A percentile compares a stretch with the other conserved stretches of the same genome.
These are phyloP conservation scores for Sebastes hubbsi DNA, from an alignment of 2,797 vertebrate genomes.

Conservation along the genomic window DNA sequence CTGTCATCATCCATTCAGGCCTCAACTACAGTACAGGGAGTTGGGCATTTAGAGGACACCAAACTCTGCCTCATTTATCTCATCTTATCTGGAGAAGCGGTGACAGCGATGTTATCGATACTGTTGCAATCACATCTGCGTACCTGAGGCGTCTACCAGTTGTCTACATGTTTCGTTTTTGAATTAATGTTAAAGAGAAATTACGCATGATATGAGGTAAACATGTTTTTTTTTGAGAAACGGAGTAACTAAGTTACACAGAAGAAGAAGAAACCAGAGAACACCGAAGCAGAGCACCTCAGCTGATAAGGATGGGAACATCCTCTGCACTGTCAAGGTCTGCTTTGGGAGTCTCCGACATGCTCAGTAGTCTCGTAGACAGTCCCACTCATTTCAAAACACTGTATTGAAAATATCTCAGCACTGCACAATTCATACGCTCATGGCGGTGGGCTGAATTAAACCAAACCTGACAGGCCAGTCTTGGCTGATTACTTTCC, in stretches of 20 bases:
- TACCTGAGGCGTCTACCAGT: not conserved
- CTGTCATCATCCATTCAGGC: not conserved
- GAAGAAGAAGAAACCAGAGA: not conserved
- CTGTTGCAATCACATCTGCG: not conserved
- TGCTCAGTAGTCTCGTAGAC: not conserved
- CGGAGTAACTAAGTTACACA: not conserved
- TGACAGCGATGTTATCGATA: not conserved
- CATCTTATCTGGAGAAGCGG: not conserved
- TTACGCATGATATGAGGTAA: not conserved
- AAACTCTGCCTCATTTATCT: not conserved
- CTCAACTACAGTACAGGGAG: not conserved
- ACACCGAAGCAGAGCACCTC: not conserved
- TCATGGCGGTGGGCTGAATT: constrained; percentile 4
- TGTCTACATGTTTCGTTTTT: not conserved
- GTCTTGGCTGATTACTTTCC: constrained; percentile 12
- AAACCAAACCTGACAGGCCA: constrained; percentile 17
- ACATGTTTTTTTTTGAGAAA: not conserved
- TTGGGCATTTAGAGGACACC: not conserved
- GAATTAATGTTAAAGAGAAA: not conserved
- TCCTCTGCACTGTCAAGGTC: constrained; percentile 28
- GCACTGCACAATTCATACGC: not conserved
- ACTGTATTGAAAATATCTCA: constrained; percentile 8
- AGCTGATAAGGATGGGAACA: constrained; percentile 25
- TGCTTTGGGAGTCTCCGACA: not conserved
- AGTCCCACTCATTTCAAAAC: constrained; percentile 4